Percentiles rank a stretch among this genome's conserved stretches.
Evolutionary conservation across 92 coral and sea anemone genomes (phyloP).

Genomic region (Pocillopora grandis): DNA sequence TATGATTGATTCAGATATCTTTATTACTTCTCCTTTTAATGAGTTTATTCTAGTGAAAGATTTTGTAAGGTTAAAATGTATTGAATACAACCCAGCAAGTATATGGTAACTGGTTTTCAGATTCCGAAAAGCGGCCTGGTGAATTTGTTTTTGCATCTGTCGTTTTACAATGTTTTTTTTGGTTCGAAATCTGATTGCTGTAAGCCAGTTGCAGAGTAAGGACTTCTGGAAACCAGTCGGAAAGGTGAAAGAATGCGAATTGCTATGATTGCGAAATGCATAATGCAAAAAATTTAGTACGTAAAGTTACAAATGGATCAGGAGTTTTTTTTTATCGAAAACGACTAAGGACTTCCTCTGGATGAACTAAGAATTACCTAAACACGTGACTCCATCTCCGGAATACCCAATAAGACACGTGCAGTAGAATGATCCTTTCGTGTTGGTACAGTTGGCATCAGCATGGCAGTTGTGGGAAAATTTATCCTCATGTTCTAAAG

Average conservation of each 20-base stretch:
- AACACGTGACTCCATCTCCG: slow-evolving; percentile 44
- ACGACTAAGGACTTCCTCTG: neutral
- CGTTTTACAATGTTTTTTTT: no score
- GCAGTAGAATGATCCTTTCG: slow-evolving; percentile 65
- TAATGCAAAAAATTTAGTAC: neutral
- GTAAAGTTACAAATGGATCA: slow-evolving; percentile 10
- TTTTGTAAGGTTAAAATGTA: no score
- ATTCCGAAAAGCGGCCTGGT: neutral
- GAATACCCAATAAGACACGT: slow-evolving; percentile 51
- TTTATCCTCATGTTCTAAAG: slow-evolving; percentile 16
- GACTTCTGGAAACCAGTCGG: no score
- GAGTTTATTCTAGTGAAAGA: no score
- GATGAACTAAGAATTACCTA: slow-evolving; percentile 24
- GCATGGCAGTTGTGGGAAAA: slow-evolving; percentile 53
- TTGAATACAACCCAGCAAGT: neutral
- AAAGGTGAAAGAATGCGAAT: no score
- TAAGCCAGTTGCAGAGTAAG: no score
- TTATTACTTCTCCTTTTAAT: neutral
- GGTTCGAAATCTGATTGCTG: no score
- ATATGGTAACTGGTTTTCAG: neutral
- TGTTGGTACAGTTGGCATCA: slow-evolving; percentile 57
- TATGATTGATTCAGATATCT: no score
- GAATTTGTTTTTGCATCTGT: no score
- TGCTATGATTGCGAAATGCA: neutral
- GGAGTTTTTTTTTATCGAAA: neutral